Evolutionary conservation across 1,140 invertebrate genomes (phyloP), one percentile per base, ranked within the genome.

Genomic region (Drosophila bocqueti): DNA sequence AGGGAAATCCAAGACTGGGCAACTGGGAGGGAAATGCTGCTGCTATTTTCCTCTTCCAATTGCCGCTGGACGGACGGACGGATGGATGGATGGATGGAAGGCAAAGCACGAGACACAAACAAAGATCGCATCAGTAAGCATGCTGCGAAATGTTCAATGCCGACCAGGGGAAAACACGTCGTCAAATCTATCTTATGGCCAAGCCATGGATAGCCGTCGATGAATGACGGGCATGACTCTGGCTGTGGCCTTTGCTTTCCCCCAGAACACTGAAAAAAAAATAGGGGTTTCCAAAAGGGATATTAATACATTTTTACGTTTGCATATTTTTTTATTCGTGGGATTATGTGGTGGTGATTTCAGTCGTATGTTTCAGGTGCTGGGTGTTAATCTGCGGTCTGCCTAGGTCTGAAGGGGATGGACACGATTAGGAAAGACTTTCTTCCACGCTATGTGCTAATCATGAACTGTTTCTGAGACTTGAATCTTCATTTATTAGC

Each of bases 41-140:
- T 61, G 38, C 24, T 58, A 29, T 40, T 58, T 55, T 76, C 49
- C 57, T 45, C 57, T 58, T 43, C 42, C n/a, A 43, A 43, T 43
- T 43, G 42, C n/a, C n/a, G 42, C 42, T 80, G 81, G 52, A 83
- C 54, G 31, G 58, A 69, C 34, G 38, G 40, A 26, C 36, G 36
- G 31, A 2, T 31, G 31, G 29, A 31, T 49, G 55, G 42, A 68
- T 55, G 57, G 55, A 58, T 77, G 76, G 60, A 63, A 85, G 77
- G 80, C 84, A 79, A 75, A 81, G 84, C 84, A 89, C 85, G 84
- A 89, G 84, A 83, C 84, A 89, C 85, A 84, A 87, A 86, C 83
- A 86, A 76, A 89, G 85, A 89, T 89, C 85, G 85, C 85, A 89
- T 89, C 85, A 81, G 78, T 89, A 81, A 90, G 87, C 84, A 89